phyloP scores from a whole-genome alignment of 2,113 vertebrate species.

The Pedionomus torquatus region DNA sequence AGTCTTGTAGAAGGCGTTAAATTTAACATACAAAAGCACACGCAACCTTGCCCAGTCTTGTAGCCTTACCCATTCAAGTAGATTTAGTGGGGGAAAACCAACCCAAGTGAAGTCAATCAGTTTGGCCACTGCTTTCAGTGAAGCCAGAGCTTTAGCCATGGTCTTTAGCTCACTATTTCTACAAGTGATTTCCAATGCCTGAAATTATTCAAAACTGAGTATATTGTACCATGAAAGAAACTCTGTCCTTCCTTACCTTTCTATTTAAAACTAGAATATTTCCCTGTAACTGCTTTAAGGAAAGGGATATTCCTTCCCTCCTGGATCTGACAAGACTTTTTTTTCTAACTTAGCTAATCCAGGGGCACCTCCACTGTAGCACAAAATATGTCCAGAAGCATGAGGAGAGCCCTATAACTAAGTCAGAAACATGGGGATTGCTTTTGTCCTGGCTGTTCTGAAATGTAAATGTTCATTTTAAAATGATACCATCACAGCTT shows the following conservation, averaged over 20 bases:
- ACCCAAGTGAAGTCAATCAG: background rate
- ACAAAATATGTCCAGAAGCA: background rate
- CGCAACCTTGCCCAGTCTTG: background rate
- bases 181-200: background rate
- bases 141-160: background rate
- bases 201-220: background rate
- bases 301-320: background rate
- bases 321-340: background rate
- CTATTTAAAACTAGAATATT: background rate
- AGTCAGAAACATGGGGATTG: background rate
- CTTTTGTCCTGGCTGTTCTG: background rate
- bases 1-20: background rate
- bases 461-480: background rate
- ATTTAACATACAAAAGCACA: background rate
- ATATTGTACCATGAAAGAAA: background rate
- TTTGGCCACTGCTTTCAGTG: background rate
- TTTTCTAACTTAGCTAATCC: background rate
- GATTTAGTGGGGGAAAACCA: background rate
- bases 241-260: background rate
- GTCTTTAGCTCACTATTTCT: background rate
- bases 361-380: background rate
- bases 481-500: conserved; percentile 18
- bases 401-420: background rate
- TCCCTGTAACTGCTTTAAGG: background rate
- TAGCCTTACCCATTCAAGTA: background rate